phyloP scores from a whole-genome alignment of 2,797 vertebrate species.

The Hapalemur alaotrensis region DNA sequence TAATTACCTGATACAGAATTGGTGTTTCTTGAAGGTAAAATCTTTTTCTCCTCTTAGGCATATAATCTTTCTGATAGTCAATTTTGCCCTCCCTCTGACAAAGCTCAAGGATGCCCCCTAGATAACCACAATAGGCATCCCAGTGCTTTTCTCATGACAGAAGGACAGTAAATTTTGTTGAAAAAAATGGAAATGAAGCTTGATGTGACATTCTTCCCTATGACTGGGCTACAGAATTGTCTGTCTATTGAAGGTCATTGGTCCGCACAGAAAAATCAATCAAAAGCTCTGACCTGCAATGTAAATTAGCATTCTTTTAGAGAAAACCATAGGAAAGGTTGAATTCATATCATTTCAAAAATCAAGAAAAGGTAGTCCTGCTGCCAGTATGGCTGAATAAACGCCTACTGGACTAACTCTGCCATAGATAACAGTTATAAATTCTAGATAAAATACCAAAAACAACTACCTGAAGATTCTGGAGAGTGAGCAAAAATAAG shows the following conservation, averaged over 20 bases:
- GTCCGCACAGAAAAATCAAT: conserved; percentile 54
- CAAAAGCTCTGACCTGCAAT: conserved; percentile 43
- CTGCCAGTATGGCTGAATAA: not conserved
- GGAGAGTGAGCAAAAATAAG: not conserved
- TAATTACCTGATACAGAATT: not conserved
- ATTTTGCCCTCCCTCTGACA: not conserved
- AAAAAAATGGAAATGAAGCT: conserved; percentile 56
- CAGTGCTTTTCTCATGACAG: conserved; percentile 4
- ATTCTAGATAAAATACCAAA: conserved; percentile 8
- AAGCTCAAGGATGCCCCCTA: conserved; percentile 50
- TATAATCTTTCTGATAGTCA: conserved; percentile 28
- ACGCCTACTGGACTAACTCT: not conserved
- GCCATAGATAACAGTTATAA: not conserved
- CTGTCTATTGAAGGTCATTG: conserved; percentile 59
- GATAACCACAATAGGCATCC: not conserved
- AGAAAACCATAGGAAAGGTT: conserved; percentile 29
- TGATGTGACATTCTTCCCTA: conserved; percentile 33
- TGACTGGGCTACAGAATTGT: conserved; percentile 5
- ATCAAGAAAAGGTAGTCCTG: conserved; percentile 22
- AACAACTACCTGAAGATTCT: not conserved
- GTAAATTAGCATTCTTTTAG: conserved; percentile 65
- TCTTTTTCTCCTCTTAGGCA: not conserved
- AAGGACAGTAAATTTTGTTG: conserved; percentile 46
- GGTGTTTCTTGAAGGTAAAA: conserved; percentile 8
- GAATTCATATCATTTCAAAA: conserved; percentile 45